Evolutionary conservation across 2,888 invertebrate genomes (phyloP), one percentile per base, ranked within the genome.

Genomic region (Conus canariensis): DNA sequence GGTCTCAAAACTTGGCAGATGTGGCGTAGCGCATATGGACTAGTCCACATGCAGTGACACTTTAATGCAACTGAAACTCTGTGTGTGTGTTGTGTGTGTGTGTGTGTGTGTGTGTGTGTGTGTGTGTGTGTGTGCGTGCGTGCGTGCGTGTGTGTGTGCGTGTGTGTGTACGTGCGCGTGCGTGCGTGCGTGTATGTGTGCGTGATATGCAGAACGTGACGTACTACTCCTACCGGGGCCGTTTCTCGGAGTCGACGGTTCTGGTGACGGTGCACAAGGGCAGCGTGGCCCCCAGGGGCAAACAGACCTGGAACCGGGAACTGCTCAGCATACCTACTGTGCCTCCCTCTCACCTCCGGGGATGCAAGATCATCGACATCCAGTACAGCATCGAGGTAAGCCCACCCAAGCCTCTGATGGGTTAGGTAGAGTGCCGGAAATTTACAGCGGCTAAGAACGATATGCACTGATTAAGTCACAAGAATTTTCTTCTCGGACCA

Each of bases 291-390:
- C 95, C 95, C 1, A 92, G 95, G 25, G 94, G 95, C 60, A 95
- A 95, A 92, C 95, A 95, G 91, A 95, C 95, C 12, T 95, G 95
- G 95, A 94, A 95, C 91, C 92, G 93, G 88, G 95, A 95, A 89
- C 91, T 95, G 67, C 93, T 95, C 10, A 95, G 95, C 91, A 94
- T 95, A 85, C 95, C 95, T 30, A 95, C 94, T 85, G 94, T 94
- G n/a, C 94, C 95, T 7, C 94, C 95, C 70, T 95, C 95, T 14
- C 95, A 95, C 91, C 93, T 95, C 7, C 91, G 94, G 25, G 95
- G 95, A 80, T 95, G 95, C 93, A 95, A 94, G 93, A 95, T 95
- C 88, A 95, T 95, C 67, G 95, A 95, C 91, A 93, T 95, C 19
- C 95, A 95, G 91, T 95, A 95, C 91, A 94, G 94, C 90, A 92